phyloP scores from a whole-genome alignment of 2,888 invertebrate genomes.

The Tuberolachnus salignus region DNA sequence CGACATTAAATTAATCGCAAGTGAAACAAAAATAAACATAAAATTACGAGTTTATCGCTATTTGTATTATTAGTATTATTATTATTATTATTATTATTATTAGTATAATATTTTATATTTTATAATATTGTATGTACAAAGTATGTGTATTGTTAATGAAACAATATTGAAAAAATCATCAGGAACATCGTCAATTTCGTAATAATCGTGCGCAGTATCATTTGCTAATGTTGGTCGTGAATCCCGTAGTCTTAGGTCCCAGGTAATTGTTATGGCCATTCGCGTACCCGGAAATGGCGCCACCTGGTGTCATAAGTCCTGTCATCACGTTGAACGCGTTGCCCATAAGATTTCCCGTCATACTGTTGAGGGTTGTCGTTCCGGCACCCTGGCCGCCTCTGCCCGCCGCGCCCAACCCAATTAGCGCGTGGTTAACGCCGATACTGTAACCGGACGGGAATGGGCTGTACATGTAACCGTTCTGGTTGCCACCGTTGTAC shows the following conservation, averaged over 20 bases:
- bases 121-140: neutral
- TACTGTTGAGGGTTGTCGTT: neutral
- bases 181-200: neutral
- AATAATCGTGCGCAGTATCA: neutral
- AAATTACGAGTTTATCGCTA: too few relatives aligned
- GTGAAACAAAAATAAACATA: too few relatives aligned
- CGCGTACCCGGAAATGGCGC: slow-evolving; percentile 32
- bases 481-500: slow-evolving; percentile 34
- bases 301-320: slow-evolving; percentile 23
- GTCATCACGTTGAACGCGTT: slow-evolving; percentile 36
- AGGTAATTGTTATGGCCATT: slow-evolving; percentile 33
- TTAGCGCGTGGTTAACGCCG: slow-evolving; percentile 46
- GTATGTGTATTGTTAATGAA: neutral
- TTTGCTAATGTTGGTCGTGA: slow-evolving; percentile 33
- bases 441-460: slow-evolving; percentile 49
- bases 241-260: slow-evolving; percentile 41
- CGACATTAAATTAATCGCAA: too few relatives aligned
- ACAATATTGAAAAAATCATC: neutral
- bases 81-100: too few relatives aligned
- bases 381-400: neutral
- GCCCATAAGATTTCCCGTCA: neutral
- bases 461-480: slow-evolving; percentile 15
- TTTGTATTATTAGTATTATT: too few relatives aligned
- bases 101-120: neutral
- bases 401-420: slow-evolving; percentile 14